Base-by-base conservation (phyloP, 2,888 invertebrate genomes). In the Odiellus spinosus region DNA sequence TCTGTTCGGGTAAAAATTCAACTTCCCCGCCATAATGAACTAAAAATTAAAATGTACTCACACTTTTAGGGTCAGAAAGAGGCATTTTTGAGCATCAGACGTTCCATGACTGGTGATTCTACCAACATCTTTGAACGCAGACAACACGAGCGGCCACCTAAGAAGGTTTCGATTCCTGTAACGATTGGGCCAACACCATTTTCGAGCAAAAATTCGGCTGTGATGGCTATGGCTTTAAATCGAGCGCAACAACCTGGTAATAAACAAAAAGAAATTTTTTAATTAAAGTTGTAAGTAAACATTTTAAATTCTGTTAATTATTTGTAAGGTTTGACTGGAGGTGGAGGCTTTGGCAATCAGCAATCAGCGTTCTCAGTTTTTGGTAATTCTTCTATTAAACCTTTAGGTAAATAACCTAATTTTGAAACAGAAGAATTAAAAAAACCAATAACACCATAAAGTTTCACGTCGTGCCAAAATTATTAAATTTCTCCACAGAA, bases 1-100 rank as follows among this genome's bases (percentile, higher is more conserved):
- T 58, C 63, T 40, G 81, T 88, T 0, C 81, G 85, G 61, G 67
- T 67, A 54, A 46, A 53, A 39, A 15, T 5, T 26, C n/a, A n/a
- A n/a, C n/a, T n/a, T n/a, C n/a, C n/a, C n/a, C n/a, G n/a, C n/a
- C n/a, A n/a, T n/a, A n/a, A n/a, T 11, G 5, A 18, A 8, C 21
- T 42, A 12, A 12, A n/a, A 34, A 34, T 11, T 34, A 12, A 34
- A 34, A 34, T n/a, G n/a, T 12, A 12, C n/a, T 34, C 11, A 34
- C 2, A n/a, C n/a, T 2, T 11, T 34, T 10, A 36, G 38, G 14
- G 12, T 36, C 17, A 36, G 12, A 36, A 36, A 17, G 17, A 17
- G 5, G 38, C 17, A 5, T 36, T 36, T 14, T 36, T 36, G 14
- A 36, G 8, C 12, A 36, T 36, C 5, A 36, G 17, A 36, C 38